Percentiles rank a stretch among this genome's conserved stretches.
Conservation (phyloP, 1,140 invertebrate genomes). For the Trichogramma pretiosum region DNA sequence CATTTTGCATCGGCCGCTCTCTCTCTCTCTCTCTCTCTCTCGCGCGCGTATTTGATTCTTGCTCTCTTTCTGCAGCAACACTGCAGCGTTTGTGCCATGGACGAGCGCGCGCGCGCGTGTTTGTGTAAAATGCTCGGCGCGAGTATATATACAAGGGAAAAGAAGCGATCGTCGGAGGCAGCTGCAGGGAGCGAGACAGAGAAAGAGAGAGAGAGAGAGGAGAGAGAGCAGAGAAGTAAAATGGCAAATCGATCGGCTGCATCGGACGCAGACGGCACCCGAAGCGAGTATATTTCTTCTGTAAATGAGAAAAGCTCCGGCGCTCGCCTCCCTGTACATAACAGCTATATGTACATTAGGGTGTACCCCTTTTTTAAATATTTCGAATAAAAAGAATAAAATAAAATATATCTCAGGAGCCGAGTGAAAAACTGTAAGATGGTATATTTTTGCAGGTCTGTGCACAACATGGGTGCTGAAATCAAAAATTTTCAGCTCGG, state of each 20-base stretch:
- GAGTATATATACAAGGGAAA: neutral
- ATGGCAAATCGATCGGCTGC: slow-evolving; percentile 9
- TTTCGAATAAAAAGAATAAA: too few relatives aligned
- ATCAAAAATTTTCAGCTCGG: too few relatives aligned
- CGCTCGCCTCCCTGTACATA: neutral
- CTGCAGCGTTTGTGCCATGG: too few relatives aligned
- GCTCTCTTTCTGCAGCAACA: neutral
- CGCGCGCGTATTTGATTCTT: neutral
- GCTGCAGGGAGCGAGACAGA: neutral
- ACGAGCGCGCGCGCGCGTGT: too few relatives aligned
- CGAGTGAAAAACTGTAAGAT: too few relatives aligned
- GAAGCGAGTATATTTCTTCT: neutral
- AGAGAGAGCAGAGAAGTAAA: neutral
- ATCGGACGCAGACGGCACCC: slow-evolving; percentile 10
- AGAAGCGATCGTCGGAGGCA: neutral
- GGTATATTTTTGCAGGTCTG: too few relatives aligned
- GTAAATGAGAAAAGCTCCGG: slow-evolving; percentile 9
- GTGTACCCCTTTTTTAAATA: too few relatives aligned
- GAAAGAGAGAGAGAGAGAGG: neutral
- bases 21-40: neutral
- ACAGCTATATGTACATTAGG: too few relatives aligned
- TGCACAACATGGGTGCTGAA: too few relatives aligned
- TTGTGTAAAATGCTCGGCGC: too few relatives aligned
- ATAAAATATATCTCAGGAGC: too few relatives aligned
- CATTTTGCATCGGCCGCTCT: too few relatives aligned